phyloP scores from a whole-genome alignment of 2,797 vertebrate species.

The Crocidura indochinensis region DNA sequence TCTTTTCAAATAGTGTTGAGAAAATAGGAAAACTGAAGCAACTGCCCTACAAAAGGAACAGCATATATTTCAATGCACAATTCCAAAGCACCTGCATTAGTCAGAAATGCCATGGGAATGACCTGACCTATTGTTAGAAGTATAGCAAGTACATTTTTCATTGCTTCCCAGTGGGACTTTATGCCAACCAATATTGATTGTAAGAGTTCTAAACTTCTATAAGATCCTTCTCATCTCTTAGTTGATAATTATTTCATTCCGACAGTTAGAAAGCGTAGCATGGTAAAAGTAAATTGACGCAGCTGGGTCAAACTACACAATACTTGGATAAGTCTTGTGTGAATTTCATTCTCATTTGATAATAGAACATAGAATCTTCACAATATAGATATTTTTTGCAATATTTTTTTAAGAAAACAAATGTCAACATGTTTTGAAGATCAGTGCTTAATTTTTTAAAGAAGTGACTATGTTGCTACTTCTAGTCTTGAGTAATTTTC shows the following conservation, averaged over 20 bases:
- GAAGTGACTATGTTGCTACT: slow-evolving; percentile 36
- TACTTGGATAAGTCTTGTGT: background rate
- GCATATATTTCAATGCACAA: slow-evolving; percentile 61
- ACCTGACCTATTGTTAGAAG: slow-evolving; percentile 76
- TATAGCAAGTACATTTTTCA: slow-evolving; percentile 74
- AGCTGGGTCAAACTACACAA: slow-evolving; percentile 23
- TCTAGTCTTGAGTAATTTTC: too few species aligned
- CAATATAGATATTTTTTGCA: slow-evolving; percentile 9
- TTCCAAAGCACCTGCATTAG: slow-evolving; percentile 64
- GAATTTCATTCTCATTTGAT: slow-evolving; percentile 26
- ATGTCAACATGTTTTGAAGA: slow-evolving; percentile 59
- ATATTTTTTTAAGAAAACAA: slow-evolving; percentile 25
- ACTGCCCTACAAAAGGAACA: slow-evolving; percentile 40
- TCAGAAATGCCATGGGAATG: slow-evolving; percentile 25
- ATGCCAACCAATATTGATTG: slow-evolving; percentile 76
- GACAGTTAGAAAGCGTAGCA: slow-evolving; percentile 69
- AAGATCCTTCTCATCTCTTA: slow-evolving; percentile 55
- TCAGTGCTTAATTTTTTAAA: slow-evolving; percentile 54
- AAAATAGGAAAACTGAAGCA: slow-evolving; percentile 68
- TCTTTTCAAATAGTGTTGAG: slow-evolving; percentile 49
- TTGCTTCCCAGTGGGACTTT: slow-evolving; percentile 71
- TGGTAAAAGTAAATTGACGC: slow-evolving; percentile 67
- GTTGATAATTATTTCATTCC: slow-evolving; percentile 68
- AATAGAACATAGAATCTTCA: slow-evolving; percentile 26
- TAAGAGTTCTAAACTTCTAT: slow-evolving; percentile 74